Conservation (phyloP, 1,140 invertebrate species). For the Spodoptera litura region DNA sequence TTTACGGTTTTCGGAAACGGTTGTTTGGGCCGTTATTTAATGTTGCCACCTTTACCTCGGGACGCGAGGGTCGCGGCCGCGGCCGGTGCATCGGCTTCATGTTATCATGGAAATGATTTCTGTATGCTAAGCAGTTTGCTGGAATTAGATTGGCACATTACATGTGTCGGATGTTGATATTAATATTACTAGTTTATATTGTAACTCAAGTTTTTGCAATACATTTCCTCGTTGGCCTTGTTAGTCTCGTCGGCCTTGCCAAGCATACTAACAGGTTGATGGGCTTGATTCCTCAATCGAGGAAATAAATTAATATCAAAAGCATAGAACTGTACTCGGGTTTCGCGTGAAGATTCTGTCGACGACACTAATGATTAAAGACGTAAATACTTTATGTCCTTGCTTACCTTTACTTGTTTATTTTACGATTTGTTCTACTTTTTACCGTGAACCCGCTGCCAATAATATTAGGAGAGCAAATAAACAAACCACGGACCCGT, state of each 20-base stretch:
- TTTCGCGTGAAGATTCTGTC: no score
- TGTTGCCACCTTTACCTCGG: slow-evolving; percentile 57
- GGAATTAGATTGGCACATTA: slow-evolving; percentile 23
- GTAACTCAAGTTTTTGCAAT: no score
- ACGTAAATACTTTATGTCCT: background rate
- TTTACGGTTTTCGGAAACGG: slow-evolving; percentile 83
- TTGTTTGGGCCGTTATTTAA: slow-evolving; percentile 63
- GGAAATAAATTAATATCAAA: no score
- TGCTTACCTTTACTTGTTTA: slow-evolving; percentile 23
- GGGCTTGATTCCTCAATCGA: no score
- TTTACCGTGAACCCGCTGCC: slow-evolving; percentile 63
- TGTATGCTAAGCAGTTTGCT: slow-evolving; percentile 40
- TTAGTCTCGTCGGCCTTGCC: no score
- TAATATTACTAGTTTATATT: background rate
- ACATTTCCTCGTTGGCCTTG: no score
- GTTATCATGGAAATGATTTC: slow-evolving; percentile 18
- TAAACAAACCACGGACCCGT: slow-evolving; percentile 78
- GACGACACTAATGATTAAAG: no score
- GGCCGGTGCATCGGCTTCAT: slow-evolving; percentile 26
- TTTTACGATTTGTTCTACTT: background rate
- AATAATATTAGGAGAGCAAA: slow-evolving; percentile 70
- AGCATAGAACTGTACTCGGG: no score
- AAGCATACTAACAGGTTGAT: no score
- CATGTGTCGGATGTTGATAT: slow-evolving; percentile 17
- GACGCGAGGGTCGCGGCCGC: slow-evolving; percentile 43